A percentile compares a stretch with the other conserved stretches of the same genome.
Evolutionary conservation across 2,888 invertebrate genomes (phyloP).

Genomic region (Rhamnusium bicolor): DNA sequence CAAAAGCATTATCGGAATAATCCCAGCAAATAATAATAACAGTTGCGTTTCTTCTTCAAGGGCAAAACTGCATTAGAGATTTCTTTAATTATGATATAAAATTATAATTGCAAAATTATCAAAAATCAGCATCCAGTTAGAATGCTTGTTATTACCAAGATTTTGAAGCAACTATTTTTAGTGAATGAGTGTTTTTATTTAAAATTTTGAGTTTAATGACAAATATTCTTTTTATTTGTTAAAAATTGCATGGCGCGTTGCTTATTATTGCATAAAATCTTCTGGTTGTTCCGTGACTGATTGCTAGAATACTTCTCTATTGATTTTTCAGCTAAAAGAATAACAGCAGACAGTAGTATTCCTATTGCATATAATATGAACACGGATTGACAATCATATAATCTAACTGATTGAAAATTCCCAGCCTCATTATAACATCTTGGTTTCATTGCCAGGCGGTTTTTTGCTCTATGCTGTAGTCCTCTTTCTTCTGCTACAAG

Average conservation of each 20-base stretch:
- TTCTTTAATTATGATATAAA: too few species aligned
- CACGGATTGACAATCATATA: constrained; percentile 60
- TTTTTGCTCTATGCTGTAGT: neutral
- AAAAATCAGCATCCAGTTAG: too few species aligned
- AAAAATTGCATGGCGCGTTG: neutral
- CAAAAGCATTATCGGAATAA: too few species aligned
- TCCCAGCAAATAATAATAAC: too few species aligned
- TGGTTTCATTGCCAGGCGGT: constrained; percentile 55
- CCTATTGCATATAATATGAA: constrained; percentile 58
- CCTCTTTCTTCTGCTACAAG: neutral
- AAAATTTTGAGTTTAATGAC: too few species aligned
- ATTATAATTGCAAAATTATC: too few species aligned
- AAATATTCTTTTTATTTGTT: too few species aligned
- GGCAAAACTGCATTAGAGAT: too few species aligned
- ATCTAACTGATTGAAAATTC: constrained; percentile 61
- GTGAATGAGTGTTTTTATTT: too few species aligned
- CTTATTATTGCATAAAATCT: neutral
- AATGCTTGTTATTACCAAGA: too few species aligned
- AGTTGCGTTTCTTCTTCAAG: too few species aligned
- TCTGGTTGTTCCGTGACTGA: neutral
- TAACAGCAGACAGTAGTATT: constrained; percentile 44
- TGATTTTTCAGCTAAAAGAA: constrained; percentile 34
- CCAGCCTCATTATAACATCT: constrained; percentile 58
- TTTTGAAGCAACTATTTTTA: too few species aligned
- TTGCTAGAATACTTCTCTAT: neutral